phyloP scores from a whole-genome alignment of 2,113 vertebrate genomes.

The Brachionichthys hirsutus region DNA sequence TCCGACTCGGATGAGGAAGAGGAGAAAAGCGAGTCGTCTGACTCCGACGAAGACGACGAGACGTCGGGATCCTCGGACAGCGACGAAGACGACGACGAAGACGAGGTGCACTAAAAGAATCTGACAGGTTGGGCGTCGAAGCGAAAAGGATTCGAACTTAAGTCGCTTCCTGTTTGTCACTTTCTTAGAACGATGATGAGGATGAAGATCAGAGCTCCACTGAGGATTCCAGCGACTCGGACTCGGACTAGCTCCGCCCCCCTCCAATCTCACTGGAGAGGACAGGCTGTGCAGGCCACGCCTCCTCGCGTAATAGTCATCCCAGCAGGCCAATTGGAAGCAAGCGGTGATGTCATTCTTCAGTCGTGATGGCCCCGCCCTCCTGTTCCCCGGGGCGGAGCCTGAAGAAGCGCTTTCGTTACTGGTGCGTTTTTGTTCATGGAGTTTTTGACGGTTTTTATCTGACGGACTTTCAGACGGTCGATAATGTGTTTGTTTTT shows the following conservation, averaged over 20 bases:
- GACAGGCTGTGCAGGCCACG: conserved; percentile 75
- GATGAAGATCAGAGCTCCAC: conserved; percentile 72
- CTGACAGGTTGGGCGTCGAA: too few relatives aligned
- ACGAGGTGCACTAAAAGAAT: conserved; percentile 66
- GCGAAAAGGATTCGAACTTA: too few relatives aligned
- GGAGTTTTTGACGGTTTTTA: conserved; percentile 64
- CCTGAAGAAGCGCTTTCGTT: conserved; percentile 57
- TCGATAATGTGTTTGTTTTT: neutral
- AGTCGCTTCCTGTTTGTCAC: neutral
- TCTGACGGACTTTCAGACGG: conserved; percentile 32
- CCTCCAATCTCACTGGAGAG: conserved; percentile 48
- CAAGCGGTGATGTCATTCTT: neutral
- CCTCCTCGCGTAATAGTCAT: conserved; percentile 60
- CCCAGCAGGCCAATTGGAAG: conserved; percentile 34
- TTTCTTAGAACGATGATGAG: conserved; percentile 68
- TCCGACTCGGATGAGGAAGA: conserved; percentile 75
- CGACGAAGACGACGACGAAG: conserved; percentile 65
- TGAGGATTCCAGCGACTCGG: conserved; percentile 75
- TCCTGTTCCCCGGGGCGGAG: conserved; percentile 31
- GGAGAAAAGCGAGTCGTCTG: conserved; percentile 71
- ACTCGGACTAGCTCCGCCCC: conserved; percentile 71
- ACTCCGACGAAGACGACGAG: conserved; percentile 77
- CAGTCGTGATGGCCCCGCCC: conserved; percentile 3
- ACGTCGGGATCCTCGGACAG: conserved; percentile 75
- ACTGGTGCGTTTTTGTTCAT: conserved; percentile 51